Percentiles rank a stretch among this genome's conserved stretches.
Conservation (phyloP, 2,888 invertebrate genomes). For the Leptodirus hochenwartii region DNA sequence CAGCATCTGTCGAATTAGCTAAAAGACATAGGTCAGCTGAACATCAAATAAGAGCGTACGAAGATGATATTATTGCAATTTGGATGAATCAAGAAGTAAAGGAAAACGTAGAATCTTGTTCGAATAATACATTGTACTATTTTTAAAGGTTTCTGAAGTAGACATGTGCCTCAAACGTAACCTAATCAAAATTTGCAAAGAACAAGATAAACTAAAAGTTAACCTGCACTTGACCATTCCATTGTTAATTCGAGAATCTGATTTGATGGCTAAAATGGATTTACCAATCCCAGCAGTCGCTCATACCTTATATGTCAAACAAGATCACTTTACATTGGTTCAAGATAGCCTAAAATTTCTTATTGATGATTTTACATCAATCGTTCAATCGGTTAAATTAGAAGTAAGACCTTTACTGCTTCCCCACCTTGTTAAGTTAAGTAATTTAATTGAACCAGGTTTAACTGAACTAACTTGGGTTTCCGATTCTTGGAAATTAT, state of each 20-base stretch:
- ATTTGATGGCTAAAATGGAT: constrained; percentile 66
- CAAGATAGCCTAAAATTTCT: constrained; percentile 66
- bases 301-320: constrained; percentile 56
- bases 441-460: constrained; percentile 67
- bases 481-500: constrained; percentile 60
- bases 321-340: constrained; percentile 55
- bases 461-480: constrained; percentile 73
- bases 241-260: constrained; percentile 64
- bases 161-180: constrained; percentile 44
- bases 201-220: constrained; percentile 47
- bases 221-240: constrained; percentile 62
- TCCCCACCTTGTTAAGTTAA: constrained; percentile 70
- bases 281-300: constrained; percentile 69
- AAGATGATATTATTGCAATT: constrained; percentile 59
- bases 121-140: not conserved
- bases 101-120: not conserved
- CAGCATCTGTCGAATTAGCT: constrained; percentile 54
- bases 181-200: constrained; percentile 39
- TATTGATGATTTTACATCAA: constrained; percentile 54
- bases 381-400: constrained; percentile 57
- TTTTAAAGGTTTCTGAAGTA: constrained; percentile 39
- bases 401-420: constrained; percentile 83
- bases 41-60: constrained; percentile 52
- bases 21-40: constrained; percentile 59
- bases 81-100: constrained; percentile 73